A percentile compares a stretch with the other conserved stretches of the same genome.
phyloP scores from a whole-genome alignment of 2,797 vertebrate species.

The Acanthornis magna region DNA sequence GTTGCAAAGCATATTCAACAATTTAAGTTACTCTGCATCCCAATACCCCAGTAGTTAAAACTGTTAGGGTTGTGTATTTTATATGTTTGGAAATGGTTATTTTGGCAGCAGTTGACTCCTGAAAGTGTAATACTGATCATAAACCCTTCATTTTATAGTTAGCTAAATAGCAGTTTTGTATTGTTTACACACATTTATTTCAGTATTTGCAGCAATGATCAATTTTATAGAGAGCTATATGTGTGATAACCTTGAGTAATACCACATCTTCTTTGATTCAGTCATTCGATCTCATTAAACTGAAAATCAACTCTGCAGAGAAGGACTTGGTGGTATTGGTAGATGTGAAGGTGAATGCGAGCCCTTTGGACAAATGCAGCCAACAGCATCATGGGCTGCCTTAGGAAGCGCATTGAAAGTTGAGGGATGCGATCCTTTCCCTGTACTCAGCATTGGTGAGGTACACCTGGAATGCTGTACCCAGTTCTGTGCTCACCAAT shows the following conservation, averaged over 20 bases:
- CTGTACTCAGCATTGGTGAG: neutral
- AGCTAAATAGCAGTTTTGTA: neutral
- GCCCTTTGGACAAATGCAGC: neutral
- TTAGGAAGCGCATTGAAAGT: neutral
- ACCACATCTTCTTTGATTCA: neutral
- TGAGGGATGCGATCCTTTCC: neutral
- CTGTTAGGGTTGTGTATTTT: neutral
- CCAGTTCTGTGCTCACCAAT: neutral
- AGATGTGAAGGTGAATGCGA: neutral
- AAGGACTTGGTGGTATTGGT: neutral
- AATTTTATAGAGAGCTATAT: neutral
- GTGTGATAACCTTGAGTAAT: neutral
- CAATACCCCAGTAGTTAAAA: neutral
- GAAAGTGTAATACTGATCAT: neutral
- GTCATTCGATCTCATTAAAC: neutral
- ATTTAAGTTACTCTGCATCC: neutral
- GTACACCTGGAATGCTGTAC: neutral
- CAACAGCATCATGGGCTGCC: neutral
- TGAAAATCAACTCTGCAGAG: neutral
- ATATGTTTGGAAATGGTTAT: neutral
- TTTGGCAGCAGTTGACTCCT: neutral
- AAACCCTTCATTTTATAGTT: neutral
- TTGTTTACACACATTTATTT: neutral
- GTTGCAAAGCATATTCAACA: neutral
- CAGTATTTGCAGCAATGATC: neutral